These are phyloP conservation scores for Perithous albicinctus DNA, from an alignment of 2,888 invertebrate genomes.

Conservation along the genomic window DNA sequence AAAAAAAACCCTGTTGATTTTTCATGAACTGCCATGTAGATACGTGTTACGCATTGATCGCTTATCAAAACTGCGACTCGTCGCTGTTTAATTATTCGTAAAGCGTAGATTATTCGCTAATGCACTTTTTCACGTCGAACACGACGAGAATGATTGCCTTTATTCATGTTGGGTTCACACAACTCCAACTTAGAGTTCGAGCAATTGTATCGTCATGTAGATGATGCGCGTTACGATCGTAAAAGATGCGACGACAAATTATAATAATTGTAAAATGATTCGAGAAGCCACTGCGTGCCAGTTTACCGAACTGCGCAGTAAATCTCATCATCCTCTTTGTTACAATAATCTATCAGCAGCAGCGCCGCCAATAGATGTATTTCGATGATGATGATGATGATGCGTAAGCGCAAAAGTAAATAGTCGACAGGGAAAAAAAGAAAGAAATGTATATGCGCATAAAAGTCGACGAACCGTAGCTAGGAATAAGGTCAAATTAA, in stretches of 20 bases:
- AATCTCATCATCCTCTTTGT: conserved; percentile 53
- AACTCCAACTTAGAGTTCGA: background rate
- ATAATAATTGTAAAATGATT: conserved; percentile 55
- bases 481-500: conserved; percentile 64
- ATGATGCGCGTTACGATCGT: background rate
- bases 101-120: conserved; percentile 23
- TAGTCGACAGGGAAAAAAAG: conserved; percentile 86
- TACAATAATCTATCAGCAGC: conserved; percentile 46
- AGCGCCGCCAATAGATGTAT: conserved; percentile 36
- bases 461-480: conserved; percentile 49
- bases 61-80: conserved; percentile 8
- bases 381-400: conserved; percentile 41
- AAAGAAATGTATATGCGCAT: conserved; percentile 83
- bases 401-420: conserved; percentile 54
- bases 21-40: background rate
- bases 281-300: conserved; percentile 27
- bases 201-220: background rate
- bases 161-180: background rate
- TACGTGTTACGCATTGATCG: conserved; percentile 29
- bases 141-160: conserved; percentile 13
- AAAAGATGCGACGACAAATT: conserved; percentile 24
- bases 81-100: conserved; percentile 1
- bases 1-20: background rate
- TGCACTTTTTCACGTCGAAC: conserved; percentile 24
- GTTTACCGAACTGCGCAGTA: conserved; percentile 60